phyloP scores from a whole-genome alignment of 1,140 invertebrate genomes.

The Drosophila mayri region DNA sequence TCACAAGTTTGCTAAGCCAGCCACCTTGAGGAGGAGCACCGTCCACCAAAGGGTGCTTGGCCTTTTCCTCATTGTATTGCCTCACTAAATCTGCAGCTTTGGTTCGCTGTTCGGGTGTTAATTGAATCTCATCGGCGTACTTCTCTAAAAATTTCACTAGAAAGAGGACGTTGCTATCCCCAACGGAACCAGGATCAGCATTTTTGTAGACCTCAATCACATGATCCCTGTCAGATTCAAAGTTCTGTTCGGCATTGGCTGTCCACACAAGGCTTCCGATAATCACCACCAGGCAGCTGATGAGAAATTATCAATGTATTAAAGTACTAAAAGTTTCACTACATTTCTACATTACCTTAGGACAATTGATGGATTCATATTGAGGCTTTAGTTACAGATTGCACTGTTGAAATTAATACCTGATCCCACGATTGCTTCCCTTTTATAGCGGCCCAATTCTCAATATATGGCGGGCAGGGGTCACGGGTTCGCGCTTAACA shows the following conservation, averaged over 20 bases:
- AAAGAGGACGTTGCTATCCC: not conserved
- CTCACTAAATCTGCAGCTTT: too few species aligned
- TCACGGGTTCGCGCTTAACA: not conserved
- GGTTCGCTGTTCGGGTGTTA: not conserved
- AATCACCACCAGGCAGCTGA: not conserved
- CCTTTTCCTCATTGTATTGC: too few species aligned
- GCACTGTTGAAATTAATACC: not conserved
- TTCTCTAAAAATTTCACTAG: not conserved
- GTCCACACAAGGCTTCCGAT: not conserved
- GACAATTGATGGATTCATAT: not conserved
- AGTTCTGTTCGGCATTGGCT: not conserved
- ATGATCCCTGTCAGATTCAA: not conserved
- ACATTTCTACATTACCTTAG: not conserved
- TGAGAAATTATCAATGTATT: too few species aligned
- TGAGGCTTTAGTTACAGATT: too few species aligned
- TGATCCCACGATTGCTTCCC: not conserved
- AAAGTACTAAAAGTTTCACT: not conserved
- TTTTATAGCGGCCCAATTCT: not conserved
- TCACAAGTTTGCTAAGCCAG: too few species aligned
- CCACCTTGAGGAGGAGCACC: too few species aligned
- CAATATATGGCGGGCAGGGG: rapidly evolving
- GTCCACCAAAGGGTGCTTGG: too few species aligned
- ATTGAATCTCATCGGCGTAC: not conserved
- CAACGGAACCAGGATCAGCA: not conserved
- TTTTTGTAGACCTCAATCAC: not conserved